A percentile compares a stretch with the other conserved stretches of the same genome.
These are phyloP conservation scores for Atopsyche davidsoni DNA, from an alignment of 1,140 invertebrate genomes.

Conservation along the genomic window DNA sequence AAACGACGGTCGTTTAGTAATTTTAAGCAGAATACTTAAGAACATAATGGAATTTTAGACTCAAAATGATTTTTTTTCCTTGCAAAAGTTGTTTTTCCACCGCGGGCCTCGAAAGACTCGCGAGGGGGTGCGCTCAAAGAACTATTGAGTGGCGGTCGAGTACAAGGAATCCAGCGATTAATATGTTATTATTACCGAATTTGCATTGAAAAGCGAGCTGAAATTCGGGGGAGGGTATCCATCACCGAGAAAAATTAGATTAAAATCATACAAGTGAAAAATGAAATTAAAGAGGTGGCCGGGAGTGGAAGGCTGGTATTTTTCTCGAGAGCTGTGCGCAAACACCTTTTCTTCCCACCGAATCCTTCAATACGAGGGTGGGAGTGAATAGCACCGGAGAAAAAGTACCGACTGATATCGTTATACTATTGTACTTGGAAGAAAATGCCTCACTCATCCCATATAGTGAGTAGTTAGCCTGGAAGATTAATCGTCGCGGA, in stretches of 20 bases:
- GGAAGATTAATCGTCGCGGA: slow-evolving; percentile 30
- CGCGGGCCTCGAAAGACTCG: slow-evolving; percentile 2
- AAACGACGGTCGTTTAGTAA: too few relatives aligned
- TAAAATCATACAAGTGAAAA: slow-evolving; percentile 32
- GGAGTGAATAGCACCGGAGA: slow-evolving; percentile 9
- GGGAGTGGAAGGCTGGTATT: slow-evolving; percentile 26
- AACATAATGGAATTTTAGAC: too few relatives aligned
- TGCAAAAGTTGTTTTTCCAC: slow-evolving; percentile 24
- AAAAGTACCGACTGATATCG: slow-evolving; percentile 31
- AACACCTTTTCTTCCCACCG: slow-evolving; percentile 28
- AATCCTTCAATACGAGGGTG: slow-evolving; percentile 7
- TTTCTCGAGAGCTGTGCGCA: slow-evolving; percentile 28
- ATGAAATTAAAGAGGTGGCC: slow-evolving; percentile 29
- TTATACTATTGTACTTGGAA: slow-evolving; percentile 29
- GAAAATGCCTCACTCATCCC: slow-evolving; percentile 30
- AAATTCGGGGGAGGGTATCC: slow-evolving; percentile 11
- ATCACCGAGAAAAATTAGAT: slow-evolving; percentile 29
- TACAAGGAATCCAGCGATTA: slow-evolving; percentile 28
- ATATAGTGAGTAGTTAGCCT: slow-evolving; percentile 31
- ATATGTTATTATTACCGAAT: slow-evolving; percentile 29
- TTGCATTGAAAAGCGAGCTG: slow-evolving; percentile 19
- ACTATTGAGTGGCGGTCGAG: slow-evolving; percentile 27
- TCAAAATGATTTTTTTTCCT: too few relatives aligned
- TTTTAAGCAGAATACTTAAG: too few relatives aligned
- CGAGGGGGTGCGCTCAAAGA: slow-evolving; percentile 18